These are phyloP conservation scores for Cheracebus regulus DNA, from an alignment of 2,797 vertebrate genomes.

Conservation along the genomic window DNA sequence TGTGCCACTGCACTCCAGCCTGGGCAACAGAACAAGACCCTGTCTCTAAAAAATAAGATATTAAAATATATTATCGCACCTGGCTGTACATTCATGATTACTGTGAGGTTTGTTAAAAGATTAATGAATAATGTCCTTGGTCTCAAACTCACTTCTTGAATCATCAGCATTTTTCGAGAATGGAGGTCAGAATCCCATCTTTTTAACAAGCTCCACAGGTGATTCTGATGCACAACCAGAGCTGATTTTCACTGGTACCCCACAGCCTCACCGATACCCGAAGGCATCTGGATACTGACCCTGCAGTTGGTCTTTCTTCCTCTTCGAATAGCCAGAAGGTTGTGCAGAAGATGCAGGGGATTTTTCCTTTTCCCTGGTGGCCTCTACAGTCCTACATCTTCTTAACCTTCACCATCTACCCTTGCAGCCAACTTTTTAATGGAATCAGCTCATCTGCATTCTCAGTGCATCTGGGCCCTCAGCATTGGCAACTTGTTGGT, in stretches of 20 bases:
- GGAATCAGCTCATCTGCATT: background rate
- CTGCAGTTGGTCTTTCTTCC: background rate
- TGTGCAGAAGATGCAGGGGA: too few relatives aligned
- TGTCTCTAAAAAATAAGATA: background rate
- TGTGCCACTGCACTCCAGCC: background rate
- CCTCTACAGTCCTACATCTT: background rate
- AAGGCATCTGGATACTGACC: too few relatives aligned
- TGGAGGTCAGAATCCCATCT: background rate
- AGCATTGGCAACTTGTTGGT: background rate
- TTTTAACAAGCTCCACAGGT: background rate
- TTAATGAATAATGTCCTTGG: background rate
- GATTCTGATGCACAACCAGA: background rate
- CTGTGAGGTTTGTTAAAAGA: background rate
- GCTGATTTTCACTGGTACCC: too few relatives aligned
- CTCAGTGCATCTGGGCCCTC: background rate
- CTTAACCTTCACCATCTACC: background rate
- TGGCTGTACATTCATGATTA: background rate
- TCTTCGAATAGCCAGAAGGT: background rate
- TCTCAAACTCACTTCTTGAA: background rate
- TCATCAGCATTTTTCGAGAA: background rate
- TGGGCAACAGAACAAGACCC: background rate
- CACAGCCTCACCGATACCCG: background rate
- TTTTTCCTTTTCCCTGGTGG: background rate
- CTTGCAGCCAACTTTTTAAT: background rate
- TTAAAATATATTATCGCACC: background rate